Base-by-base conservation (phyloP, 2,113 vertebrate genomes). In the Saccopteryx bilineata region DNA sequence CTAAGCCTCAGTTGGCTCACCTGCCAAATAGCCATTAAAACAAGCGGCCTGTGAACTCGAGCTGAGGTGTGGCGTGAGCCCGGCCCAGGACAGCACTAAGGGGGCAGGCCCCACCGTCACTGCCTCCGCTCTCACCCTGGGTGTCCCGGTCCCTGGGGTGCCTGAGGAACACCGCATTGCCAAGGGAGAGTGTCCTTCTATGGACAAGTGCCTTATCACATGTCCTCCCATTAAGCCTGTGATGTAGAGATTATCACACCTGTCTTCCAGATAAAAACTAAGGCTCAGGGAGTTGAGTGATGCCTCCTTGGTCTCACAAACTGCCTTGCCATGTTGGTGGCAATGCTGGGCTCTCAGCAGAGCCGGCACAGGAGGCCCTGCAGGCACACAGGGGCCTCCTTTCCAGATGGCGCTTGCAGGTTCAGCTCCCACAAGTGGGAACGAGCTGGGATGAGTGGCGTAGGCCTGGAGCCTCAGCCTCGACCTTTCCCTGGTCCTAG, bases 231-330 rank as follows among this genome's bases (percentile, higher is more conserved):
- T 15, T 3, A 18, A 63, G 58, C 58, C 58, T 58, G 52, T 6
- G 9, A 61, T 33, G 0, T 26, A 74, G 39, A 24, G 48, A 68
- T 33, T 11, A 54, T 52, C 52, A 48, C 3, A 15, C 13, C 23
- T 69, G 21, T 15, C 56, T 69, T 26, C 61, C 11, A 61, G 72
- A 54, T 26, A 48, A 33, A 91, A 75, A 9, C n/a, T 2, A 11
- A 46, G 83, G 21, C 78, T 54, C 9, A 3, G 31, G n/a, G 39
- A 31, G 33, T 4, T 58, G 31, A 18, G 7, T 0, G 0, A 18
- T 4, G 11, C 71, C 14, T 19, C 65, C 68, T 4, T 0, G 0
- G 17, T 66, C 65, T 50, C 4, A 0, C 58, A n/a, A 28, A 9
- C 12, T 7, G 52, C 72, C 58, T 56, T 0, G 8, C 50, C 60